Percentiles rank a stretch among this genome's conserved stretches.
phyloP scores from a whole-genome alignment of 1,140 invertebrate species.

The Leptonema lineaticorne region DNA sequence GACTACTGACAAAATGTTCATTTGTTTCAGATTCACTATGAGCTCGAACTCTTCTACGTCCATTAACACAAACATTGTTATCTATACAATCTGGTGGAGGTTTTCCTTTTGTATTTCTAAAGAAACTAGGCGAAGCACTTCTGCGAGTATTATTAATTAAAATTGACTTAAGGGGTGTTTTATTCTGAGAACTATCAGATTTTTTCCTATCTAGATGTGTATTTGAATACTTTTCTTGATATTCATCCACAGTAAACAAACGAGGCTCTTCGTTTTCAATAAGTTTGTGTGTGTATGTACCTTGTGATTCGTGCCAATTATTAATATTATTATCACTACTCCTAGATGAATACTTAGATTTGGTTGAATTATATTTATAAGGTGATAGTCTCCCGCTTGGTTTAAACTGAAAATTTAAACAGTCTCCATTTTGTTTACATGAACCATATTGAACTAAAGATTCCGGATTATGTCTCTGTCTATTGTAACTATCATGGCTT shows the following conservation, averaged over 20 bases:
- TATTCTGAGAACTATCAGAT: slow-evolving; percentile 23
- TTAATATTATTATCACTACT: slow-evolving; percentile 1
- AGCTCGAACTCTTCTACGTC: slow-evolving; percentile 33
- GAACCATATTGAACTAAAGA: not conserved
- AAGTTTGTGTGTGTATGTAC: slow-evolving; percentile 17
- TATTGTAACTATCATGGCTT: not conserved
- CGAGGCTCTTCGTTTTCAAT: slow-evolving; percentile 39
- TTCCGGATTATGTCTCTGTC: not conserved
- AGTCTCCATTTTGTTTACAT: not conserved
- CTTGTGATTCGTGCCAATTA: slow-evolving; percentile 10
- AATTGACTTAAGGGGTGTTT: slow-evolving; percentile 25
- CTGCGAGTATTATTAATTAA: slow-evolving; percentile 30
- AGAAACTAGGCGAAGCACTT: slow-evolving; percentile 37
- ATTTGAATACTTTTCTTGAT: slow-evolving; percentile 26
- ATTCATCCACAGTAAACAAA: slow-evolving; percentile 33
- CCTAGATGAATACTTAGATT: not conserved
- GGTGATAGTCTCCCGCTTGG: not conserved
- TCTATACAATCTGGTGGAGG: slow-evolving; percentile 34
- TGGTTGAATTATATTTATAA: not conserved
- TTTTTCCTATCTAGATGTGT: slow-evolving; percentile 10
- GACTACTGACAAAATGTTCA: slow-evolving; percentile 24
- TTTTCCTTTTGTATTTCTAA: slow-evolving; percentile 36
- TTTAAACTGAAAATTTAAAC: not conserved
- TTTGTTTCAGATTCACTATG: slow-evolving; percentile 38
- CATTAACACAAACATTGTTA: slow-evolving; percentile 13